phyloP scores from a whole-genome alignment of 1,140 invertebrate species.

The Musca vetustissima region DNA sequence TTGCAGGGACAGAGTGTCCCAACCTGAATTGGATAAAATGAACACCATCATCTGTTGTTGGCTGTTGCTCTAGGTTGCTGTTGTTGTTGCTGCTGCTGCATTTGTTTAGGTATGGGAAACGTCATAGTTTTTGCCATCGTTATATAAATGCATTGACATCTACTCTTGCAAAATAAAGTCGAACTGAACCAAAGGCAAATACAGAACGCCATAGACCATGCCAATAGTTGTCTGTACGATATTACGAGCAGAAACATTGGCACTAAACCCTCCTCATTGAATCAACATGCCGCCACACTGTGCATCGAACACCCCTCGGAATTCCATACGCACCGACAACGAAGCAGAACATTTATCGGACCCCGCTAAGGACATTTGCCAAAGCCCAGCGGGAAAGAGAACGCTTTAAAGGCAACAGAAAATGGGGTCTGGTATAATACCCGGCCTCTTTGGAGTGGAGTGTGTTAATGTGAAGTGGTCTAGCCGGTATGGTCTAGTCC shows the following conservation, averaged over 20 bases:
- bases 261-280: no score
- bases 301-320: slow-evolving; percentile 8
- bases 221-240: no score
- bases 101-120: neutral
- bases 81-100: neutral
- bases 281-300: neutral
- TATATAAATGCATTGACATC: slow-evolving; percentile 8
- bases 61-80: no score
- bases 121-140: slow-evolving; percentile 3
- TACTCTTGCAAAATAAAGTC: no score
- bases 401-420: neutral
- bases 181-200: no score
- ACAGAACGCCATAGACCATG: no score
- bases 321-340: neutral
- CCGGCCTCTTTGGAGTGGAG: no score
- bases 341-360: neutral
- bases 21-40: slow-evolving; percentile 10
- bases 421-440: no score
- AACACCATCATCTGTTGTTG: slow-evolving; percentile 9
- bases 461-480: slow-evolving; percentile 14
- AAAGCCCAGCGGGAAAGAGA: neutral
- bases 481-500: slow-evolving; percentile 4
- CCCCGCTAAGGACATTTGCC: neutral
- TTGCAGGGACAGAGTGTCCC: neutral
- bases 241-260: no score